Percentiles rank a stretch among this genome's conserved stretches.
Evolutionary conservation across 1,140 invertebrate genomes (phyloP).

Genomic region (Drosophila carrolli): DNA sequence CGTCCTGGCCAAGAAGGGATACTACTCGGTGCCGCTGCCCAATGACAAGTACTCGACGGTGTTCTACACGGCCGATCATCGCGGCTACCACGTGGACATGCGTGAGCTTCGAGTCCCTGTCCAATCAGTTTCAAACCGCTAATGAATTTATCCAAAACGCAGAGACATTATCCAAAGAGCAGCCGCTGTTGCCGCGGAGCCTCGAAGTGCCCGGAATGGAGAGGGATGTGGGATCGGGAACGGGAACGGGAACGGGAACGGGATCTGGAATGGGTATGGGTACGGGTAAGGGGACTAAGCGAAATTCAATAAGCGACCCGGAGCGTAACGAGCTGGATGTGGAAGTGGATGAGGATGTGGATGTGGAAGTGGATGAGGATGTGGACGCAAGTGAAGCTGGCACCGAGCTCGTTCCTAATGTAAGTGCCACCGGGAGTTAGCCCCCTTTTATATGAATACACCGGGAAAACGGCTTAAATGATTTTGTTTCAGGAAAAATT

Average conservation of each 20-base stretch:
- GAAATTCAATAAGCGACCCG: conserved; percentile 68
- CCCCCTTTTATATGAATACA: not conserved
- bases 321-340: conserved; percentile 55
- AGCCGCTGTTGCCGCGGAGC: conserved; percentile 63
- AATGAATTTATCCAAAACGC: conserved; percentile 48
- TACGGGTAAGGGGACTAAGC: conserved; percentile 43
- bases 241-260: conserved; percentile 6
- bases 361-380: conserved; percentile 7
- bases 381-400: conserved; percentile 39
- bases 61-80: conserved; percentile 75
- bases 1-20: conserved; percentile 68
- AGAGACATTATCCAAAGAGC: conserved; percentile 67
- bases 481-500: not conserved
- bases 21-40: conserved; percentile 69
- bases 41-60: conserved; percentile 58
- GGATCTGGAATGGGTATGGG: not conserved
- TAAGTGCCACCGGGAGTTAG: conserved; percentile 17
- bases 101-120: conserved; percentile 46
- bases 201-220: conserved; percentile 52
- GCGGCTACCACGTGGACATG: conserved; percentile 69
- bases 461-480: not conserved
- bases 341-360: conserved; percentile 6
- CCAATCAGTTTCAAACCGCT: conserved; percentile 19
- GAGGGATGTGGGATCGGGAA: not conserved
- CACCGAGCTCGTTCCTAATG: conserved; percentile 27